phyloP scores from a whole-genome alignment of 1,140 invertebrate species.

The Brachionus paranguensis region DNA sequence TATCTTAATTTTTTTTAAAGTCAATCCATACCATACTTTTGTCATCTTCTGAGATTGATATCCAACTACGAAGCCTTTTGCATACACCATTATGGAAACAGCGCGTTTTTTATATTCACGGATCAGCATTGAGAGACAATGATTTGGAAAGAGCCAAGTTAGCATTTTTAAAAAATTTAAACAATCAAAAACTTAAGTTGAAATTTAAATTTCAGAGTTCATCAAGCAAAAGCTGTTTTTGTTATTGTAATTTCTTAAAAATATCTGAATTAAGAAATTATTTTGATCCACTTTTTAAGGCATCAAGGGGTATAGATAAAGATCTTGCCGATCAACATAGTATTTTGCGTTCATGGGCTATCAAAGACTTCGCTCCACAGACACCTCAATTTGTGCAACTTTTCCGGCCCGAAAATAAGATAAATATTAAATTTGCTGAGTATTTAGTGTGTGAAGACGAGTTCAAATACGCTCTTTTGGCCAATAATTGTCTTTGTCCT shows the following conservation, averaged over 20 bases:
- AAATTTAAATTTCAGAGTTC: slow-evolving; percentile 9
- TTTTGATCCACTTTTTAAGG: not conserved
- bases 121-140: slow-evolving; percentile 36
- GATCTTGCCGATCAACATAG: slow-evolving; percentile 36
- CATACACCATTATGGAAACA: slow-evolving; percentile 38
- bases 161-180: not conserved
- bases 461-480: slow-evolving; percentile 40
- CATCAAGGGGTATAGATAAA: slow-evolving; percentile 37
- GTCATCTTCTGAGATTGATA: slow-evolving; percentile 2
- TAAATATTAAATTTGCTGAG: slow-evolving; percentile 37
- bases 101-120: slow-evolving; percentile 20
- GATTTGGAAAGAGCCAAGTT: slow-evolving; percentile 37
- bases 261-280: not conserved
- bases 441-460: slow-evolving; percentile 38
- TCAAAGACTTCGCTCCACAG: slow-evolving; percentile 36
- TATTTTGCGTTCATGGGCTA: slow-evolving; percentile 38
- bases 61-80: slow-evolving; percentile 12
- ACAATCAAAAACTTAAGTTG: not conserved
- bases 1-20: not conserved
- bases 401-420: slow-evolving; percentile 28
- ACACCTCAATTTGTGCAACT: slow-evolving; percentile 38
- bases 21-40: slow-evolving; percentile 25
- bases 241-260: not conserved
- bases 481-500: slow-evolving; percentile 30
- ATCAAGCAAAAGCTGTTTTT: slow-evolving; percentile 38